Evolutionary conservation across 2,113 vertebrate species (phyloP), one percentile per base, ranked within the genome.

Genomic region (Poeciliopsis occidentalis): DNA sequence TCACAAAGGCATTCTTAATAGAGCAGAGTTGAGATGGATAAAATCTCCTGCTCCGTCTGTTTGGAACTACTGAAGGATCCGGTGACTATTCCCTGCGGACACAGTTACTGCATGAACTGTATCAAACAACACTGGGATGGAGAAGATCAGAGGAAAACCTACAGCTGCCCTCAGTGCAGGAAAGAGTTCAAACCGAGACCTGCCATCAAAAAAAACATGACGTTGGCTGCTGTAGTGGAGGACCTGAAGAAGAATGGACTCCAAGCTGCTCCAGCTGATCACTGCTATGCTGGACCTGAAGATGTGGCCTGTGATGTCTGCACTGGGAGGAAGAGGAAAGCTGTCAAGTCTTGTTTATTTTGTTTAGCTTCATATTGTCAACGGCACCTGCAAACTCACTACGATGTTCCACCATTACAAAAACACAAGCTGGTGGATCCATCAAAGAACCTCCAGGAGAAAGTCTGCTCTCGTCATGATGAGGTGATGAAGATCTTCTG

Each of bases 391-490:
- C 71, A 51, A 17, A 17, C 6, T 64, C 71, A 73, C 13, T 64
- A 51, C 24, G 10, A 11, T 19, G 30, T 29, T 51, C 27, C 1
- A 6, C 31, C 64, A 13, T 30, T 37, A 17, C 24, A 39, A 6
- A 73, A 73, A 32, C 61, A 64, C 41, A 51, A 47, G 27, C 26
- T 63, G 4, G 60, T 44, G 5, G 22, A 47, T 8, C 47, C 47
- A 0, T 51, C 47, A 0, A 51, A 51, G 13, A 7, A 22, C 3
- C 47, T 51, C 12, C 71, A 64, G 41, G 26, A 64, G 19, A 13
- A 47, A 24, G 34, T 73, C 71, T 73, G 71, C 24, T 51, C 71
- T 26, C 24, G 1, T 51, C 71, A 73, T 4, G 5, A 64, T 32
- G 29, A 64, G 60, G 39, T 11, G 39, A 47, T 44, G 27, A 44